Conservation (phyloP, 2,797 vertebrate species). For the Eulemur rubriventer region DNA sequence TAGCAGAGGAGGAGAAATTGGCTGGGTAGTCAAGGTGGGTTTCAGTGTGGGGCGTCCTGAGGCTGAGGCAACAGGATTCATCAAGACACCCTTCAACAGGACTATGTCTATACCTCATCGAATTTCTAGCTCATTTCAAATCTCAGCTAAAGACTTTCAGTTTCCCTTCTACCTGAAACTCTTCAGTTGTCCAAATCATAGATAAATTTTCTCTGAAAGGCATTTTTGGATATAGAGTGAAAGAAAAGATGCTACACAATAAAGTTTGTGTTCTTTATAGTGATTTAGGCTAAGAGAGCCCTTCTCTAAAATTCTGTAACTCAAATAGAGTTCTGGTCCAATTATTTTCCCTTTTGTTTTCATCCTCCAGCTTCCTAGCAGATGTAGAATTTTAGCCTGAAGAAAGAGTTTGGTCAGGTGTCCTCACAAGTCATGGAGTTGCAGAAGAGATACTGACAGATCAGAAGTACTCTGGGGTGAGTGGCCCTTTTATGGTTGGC, state of each 20-base stretch:
- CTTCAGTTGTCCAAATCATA: conserved; percentile 32
- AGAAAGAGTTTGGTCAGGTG: neutral
- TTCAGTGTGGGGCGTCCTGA: neutral
- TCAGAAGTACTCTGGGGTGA: neutral
- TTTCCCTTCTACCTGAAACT: conserved; percentile 13
- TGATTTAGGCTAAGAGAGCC: neutral
- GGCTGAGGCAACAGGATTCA: neutral
- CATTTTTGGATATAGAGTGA: neutral
- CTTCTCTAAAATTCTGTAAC: conserved; percentile 30
- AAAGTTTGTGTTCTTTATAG: conserved; percentile 3
- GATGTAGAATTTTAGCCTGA: conserved; percentile 29
- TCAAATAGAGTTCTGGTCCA: neutral
- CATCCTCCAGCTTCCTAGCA: conserved; percentile 20
- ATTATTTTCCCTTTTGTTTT: conserved; percentile 56
- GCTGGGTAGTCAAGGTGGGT: too few relatives aligned
- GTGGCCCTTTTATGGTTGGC: neutral
- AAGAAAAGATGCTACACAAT: conserved; percentile 24
- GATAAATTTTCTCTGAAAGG: conserved; percentile 42
- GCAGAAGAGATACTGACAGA: neutral
- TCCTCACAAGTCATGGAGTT: neutral
- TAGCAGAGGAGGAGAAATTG: neutral
- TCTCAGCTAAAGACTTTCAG: neutral
- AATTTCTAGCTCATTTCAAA: neutral
- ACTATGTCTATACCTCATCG: neutral
- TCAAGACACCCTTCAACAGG: neutral